Evolutionary conservation across 2,888 invertebrate species (phyloP).

Genomic region (Cheiracanthium punctorium): DNA sequence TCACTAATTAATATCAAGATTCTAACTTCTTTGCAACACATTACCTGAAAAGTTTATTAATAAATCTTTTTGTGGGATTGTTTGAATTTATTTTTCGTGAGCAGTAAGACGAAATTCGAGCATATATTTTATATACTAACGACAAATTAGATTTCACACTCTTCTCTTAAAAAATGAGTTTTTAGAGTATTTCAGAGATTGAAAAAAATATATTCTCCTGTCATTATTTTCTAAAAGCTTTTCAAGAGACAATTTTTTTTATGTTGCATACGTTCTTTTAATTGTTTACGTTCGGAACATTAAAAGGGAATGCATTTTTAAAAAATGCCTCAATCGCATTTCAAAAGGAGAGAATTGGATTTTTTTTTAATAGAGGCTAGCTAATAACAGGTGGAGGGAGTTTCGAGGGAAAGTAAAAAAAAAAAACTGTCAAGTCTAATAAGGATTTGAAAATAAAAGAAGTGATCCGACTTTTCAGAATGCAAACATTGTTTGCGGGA

Average conservation of each 20-base stretch:
- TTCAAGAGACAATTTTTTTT: conserved; percentile 25
- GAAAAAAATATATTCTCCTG: not conserved
- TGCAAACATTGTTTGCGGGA: too few species aligned
- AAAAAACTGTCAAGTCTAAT: not conserved
- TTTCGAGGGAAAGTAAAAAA: not conserved
- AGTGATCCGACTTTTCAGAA: not conserved
- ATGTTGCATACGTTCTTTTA: conserved; percentile 19
- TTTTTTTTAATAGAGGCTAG: not conserved
- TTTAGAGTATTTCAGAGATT: not conserved
- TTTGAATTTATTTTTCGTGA: not conserved
- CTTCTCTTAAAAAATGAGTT: conserved; percentile 16
- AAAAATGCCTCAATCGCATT: conserved; percentile 25
- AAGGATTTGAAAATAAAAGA: not conserved
- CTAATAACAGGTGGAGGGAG: not conserved
- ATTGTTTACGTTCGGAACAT: conserved; percentile 34
- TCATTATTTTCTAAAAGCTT: conserved; percentile 50
- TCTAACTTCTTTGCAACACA: not conserved
- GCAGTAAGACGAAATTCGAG: conserved; percentile 14
- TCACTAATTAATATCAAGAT: not conserved
- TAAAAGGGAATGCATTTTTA: conserved; percentile 36
- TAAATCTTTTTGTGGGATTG: not conserved
- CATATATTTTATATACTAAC: conserved; percentile 21
- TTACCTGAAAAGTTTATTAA: not conserved
- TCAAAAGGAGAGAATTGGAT: not conserved
- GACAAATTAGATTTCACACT: conserved; percentile 47